Base-by-base conservation (phyloP, 2,888 invertebrate genomes). In the Synergus itoensis region DNA sequence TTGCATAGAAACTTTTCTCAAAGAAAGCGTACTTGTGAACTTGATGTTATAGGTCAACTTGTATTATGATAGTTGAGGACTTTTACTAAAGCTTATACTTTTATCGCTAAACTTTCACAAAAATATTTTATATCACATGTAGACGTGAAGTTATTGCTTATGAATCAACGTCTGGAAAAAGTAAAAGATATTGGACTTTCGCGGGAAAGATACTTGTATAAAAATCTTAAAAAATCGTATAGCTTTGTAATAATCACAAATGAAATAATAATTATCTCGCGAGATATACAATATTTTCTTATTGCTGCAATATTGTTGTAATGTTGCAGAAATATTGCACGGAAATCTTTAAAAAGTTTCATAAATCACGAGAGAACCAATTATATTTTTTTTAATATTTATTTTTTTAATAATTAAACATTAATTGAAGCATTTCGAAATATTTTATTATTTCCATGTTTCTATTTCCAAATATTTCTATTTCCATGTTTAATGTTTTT, bases 61-160 rank as follows among this genome's bases (percentile, higher is more conserved):
- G 65, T 65, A n/a, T 65, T 65, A n/a, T 65, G 16, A 65, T 65
- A 41, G n/a, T 65, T 40, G 41, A 65, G 41, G 18, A 65, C 41
- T 41, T 65, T 65, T 12, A 18, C 41, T 41, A 41, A 41, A 65
- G 18, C 65, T 40, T 53, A 18, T 65, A 65, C 36, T 65, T 65
- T 65, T 65, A 65, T 65, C 41, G 41, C 8, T 18, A 36, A 65
- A 65, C 65, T 65, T 65, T 41, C 18, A 41, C 41, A 41, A 65
- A 65, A 65, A 65, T 65, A 40, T 65, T 18, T 36, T 18, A 16
- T n/a, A 18, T 40, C 41, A 40, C 40, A 64, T 12, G 4, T 64
- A 40, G 40, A 64, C 12, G 4, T 18, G 12, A 65, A 41, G 18
- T 65, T 65, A n/a, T 41, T 36, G 41, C 65, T 8, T 18, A n/a